Base-by-base conservation (phyloP, 2,113 vertebrate species). In the Toxostoma redivivum region DNA sequence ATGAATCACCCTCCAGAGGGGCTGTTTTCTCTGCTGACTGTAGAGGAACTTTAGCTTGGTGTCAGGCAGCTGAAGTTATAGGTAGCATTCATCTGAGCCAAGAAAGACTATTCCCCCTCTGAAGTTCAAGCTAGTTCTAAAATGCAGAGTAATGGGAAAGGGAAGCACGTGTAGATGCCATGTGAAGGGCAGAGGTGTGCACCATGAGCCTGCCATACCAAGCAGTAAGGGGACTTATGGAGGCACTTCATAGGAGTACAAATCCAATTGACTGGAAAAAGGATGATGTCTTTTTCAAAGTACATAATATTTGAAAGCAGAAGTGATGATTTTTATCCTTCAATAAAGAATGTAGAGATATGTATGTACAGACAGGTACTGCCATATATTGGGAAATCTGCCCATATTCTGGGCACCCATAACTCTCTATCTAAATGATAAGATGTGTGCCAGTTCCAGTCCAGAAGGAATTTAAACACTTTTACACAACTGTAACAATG, bases 141-240 rank as follows among this genome's bases (percentile, higher is more conserved):
- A 79, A 21, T 16, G 12, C 16, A 48, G 61, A 62, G 12, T 44
- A 48, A 42, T 7, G 23, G 28, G 42, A 53, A 61, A 81, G 4
- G n/a, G 60, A 85, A 84, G 50, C 2, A 2, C 0, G 0, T 44
- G 22, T 17, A 62, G 54, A 53, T 25, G 30, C 2, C 17, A 17
- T 0, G 2, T 35, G 86, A 76, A 61, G 25, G 2, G 3, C 54
- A 69, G 48, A 67, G 53, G 22, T 22, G 19, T 37, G 53, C 24
- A 56, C 16, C 24, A 35, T 23, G 10, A 82, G 6, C 23, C 3
- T 35, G 24, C 12, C 16, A 14, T 17, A 42, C 16, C 14, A 79
- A 62, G 23, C 16, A 66, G 10, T 12, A 11, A 22, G 11, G n/a
- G 14, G n/a, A 71, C 14, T 35, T 40, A 24, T 5, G 40, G 37